Conservation (phyloP, 1,140 invertebrate species). For the Drosophila jambulina region DNA sequence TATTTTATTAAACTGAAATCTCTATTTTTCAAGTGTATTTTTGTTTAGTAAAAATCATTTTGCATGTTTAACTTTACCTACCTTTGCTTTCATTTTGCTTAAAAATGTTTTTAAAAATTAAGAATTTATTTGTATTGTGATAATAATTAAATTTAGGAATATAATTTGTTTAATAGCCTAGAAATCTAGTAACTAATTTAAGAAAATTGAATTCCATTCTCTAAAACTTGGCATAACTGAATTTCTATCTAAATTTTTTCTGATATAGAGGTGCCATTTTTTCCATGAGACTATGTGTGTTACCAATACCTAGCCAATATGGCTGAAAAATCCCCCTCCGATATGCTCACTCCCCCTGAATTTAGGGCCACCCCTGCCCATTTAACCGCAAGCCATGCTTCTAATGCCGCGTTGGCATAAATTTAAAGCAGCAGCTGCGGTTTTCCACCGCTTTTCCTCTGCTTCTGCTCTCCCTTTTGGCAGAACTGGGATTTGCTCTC, state of each 20-base stretch:
- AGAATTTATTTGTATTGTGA: background rate
- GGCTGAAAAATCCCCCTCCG: slow-evolving; percentile 16
- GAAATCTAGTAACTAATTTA: background rate
- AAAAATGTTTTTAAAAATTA: background rate
- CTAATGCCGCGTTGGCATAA: slow-evolving; percentile 79
- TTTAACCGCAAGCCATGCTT: slow-evolving; percentile 74
- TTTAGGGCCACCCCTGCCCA: slow-evolving; percentile 22
- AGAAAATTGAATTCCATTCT: too few species aligned
- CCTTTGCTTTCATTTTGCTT: too few species aligned
- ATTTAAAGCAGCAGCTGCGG: slow-evolving; percentile 81
- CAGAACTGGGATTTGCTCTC: slow-evolving; percentile 30
- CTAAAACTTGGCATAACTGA: background rate
- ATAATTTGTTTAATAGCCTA: fast-evolving
- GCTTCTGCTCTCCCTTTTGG: slow-evolving; percentile 2
- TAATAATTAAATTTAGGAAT: background rate
- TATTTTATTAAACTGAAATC: background rate
- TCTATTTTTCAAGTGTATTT: background rate
- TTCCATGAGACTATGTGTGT: slow-evolving; percentile 6
- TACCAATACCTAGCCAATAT: slow-evolving; percentile 76
- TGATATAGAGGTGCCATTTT: background rate
- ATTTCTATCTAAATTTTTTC: background rate
- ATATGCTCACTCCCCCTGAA: background rate
- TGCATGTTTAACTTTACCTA: background rate
- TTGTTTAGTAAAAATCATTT: background rate
- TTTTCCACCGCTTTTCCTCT: slow-evolving; percentile 53